Conservation (phyloP, 2,113 vertebrate species). For the Gulo gulo region DNA sequence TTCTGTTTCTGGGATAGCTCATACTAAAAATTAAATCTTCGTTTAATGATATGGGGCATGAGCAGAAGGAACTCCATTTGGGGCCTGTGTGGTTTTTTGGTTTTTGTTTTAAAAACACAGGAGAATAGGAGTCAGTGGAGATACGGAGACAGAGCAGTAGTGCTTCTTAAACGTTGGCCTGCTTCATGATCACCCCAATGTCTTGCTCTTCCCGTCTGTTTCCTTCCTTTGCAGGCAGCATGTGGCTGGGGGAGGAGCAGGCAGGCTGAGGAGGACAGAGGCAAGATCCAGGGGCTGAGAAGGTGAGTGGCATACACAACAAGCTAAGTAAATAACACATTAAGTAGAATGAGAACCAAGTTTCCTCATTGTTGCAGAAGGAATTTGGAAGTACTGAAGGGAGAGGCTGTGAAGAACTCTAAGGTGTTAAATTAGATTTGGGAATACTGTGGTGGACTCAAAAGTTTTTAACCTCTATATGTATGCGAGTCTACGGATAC, state of each 20-base stretch:
- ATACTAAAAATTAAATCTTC: neutral
- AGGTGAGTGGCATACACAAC: neutral
- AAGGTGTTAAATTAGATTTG: neutral
- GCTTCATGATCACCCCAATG: neutral
- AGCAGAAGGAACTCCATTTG: neutral
- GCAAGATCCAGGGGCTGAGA: neutral
- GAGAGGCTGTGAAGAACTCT: neutral
- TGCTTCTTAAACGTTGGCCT: neutral
- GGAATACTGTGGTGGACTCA: neutral
- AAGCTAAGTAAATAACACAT: neutral
- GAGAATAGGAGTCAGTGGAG: neutral
- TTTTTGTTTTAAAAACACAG: neutral
- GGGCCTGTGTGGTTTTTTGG: neutral
- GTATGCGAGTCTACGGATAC: too few species aligned
- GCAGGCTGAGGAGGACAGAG: neutral
- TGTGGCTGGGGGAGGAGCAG: too few species aligned
- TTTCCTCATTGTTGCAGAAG: neutral
- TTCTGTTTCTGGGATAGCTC: neutral
- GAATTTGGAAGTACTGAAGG: neutral
- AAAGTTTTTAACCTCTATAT: neutral
- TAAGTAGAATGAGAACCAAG: neutral
- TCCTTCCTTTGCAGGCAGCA: neutral
- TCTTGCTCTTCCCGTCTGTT: neutral
- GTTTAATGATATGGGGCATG: neutral
- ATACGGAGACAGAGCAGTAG: neutral